Evolutionary conservation across 2,888 invertebrate species (phyloP), one percentile per base, ranked within the genome.

Genomic region (Meta bourneti): DNA sequence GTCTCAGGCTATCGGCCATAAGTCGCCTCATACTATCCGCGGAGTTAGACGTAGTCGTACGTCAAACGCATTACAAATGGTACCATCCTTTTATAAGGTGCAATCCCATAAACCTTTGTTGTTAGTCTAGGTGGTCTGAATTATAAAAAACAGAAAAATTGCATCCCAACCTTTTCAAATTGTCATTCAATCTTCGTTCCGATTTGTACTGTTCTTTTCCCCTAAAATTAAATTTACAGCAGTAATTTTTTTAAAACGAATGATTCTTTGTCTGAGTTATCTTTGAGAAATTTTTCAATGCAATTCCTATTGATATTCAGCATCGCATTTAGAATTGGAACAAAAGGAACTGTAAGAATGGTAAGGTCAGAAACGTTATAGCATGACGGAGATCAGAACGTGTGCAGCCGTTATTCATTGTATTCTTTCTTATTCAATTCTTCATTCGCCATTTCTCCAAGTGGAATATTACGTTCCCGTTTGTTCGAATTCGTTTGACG

Each of bases 401-500:
- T 61, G 61, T 61, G 11, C 11, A 16, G 61, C 16, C 11, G 61
- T 61, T 61, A 61, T 16, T 61, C 16, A 61, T 61, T 61, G 61
- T 61, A 61, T 61, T 61, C 61, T 61, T 61, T 61, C 61, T 61
- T 61, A 61, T 61, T 61, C 61, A 61, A 61, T 61, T 61, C 61
- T 61, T 61, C 61, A 9, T 61, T 61, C 1, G 61, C 8, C 61
- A 13, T 61, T 61, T 34, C n/a, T 82, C 82, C 74, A 48, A 34
- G 34, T 20, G n/a, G 74, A 61, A 48, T 54, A 61, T 72, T 72
- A 72, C 83, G 74, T 52, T 52, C 52, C 52, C 72, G 54, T 51
- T 83, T 34, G 83, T 83, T 74, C 19, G 72, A 72, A 83, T 74
- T 74, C 75, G 61, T 54, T 54, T 20, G 61, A 75, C 74, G 84